Conservation (phyloP, 2,888 invertebrate species). For the Pristionchus fissidentatus region DNA sequence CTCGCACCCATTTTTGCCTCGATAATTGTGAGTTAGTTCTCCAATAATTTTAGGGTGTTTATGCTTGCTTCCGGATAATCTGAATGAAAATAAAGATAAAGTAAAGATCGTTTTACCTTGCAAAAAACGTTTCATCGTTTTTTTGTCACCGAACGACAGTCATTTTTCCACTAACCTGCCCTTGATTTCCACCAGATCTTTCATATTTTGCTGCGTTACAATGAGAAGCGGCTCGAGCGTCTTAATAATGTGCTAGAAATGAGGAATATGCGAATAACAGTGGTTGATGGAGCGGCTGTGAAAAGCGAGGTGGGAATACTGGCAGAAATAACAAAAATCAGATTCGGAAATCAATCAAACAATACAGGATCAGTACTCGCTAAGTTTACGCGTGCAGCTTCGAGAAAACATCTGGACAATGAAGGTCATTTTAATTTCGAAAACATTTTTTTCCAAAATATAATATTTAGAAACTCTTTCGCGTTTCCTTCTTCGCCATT, state of each 20-base stretch:
- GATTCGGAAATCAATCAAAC: background rate
- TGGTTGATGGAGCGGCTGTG: background rate
- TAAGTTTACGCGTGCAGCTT: background rate
- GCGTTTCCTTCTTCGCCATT: background rate
- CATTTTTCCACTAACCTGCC: background rate
- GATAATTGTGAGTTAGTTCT: constrained; percentile 25
- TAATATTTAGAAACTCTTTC: background rate
- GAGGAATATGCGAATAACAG: background rate
- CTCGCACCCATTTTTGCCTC: constrained; percentile 22
- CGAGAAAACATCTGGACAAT: constrained; percentile 1
- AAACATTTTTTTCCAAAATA: background rate
- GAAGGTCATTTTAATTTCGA: background rate
- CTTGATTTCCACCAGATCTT: background rate
- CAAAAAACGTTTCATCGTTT: too few species aligned
- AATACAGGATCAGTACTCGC: background rate
- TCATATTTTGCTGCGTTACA: background rate
- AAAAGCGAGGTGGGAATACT: background rate
- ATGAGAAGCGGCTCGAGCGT: background rate
- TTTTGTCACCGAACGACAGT: too few species aligned
- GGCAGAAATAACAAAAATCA: background rate
- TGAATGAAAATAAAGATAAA: too few species aligned
- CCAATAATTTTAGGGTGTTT: too few species aligned
- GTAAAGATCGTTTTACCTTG: too few species aligned
- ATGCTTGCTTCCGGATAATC: too few species aligned
- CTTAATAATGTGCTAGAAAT: constrained; percentile 10